phyloP scores from a whole-genome alignment of 1,140 invertebrate genomes.

The Cheumatopsyche charites region DNA sequence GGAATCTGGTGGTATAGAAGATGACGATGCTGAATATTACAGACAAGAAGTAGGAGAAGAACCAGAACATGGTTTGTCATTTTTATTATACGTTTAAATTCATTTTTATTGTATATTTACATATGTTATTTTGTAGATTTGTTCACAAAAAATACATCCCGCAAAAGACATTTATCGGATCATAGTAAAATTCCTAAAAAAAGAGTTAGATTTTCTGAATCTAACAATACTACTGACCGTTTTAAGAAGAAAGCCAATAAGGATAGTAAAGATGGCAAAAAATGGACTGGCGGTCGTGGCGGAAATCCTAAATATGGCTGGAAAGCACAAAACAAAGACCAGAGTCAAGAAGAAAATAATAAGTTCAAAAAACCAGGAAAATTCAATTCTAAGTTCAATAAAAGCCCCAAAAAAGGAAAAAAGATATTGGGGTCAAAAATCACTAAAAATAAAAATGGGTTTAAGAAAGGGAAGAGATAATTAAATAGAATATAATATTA shows the following conservation, averaged over 20 bases:
- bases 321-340: conserved; percentile 36
- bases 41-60: conserved; percentile 84
- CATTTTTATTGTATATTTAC: not conserved
- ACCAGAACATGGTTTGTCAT: conserved; percentile 81
- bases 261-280: conserved; percentile 49
- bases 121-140: conserved; percentile 53
- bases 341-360: conserved; percentile 8
- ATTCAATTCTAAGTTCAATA: conserved; percentile 43
- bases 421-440: conserved; percentile 57
- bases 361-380: conserved; percentile 22
- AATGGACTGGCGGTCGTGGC: conserved; percentile 34
- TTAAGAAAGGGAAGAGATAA: conserved; percentile 47
- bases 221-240: not conserved
- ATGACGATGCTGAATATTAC: conserved; percentile 84
- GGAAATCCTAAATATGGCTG: conserved; percentile 50
- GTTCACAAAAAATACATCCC: conserved; percentile 45
- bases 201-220: conserved; percentile 21
- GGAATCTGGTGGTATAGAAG: conserved; percentile 64
- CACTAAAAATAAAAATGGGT: conserved; percentile 52
- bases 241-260: conserved; percentile 52
- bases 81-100: conserved; percentile 17
- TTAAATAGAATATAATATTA: no score
- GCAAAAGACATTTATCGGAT: conserved; percentile 3
- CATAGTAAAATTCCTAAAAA: conserved; percentile 4
- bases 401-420: conserved; percentile 49